Conservation (phyloP, 2,113 vertebrate species). For the Suricata suricatta region DNA sequence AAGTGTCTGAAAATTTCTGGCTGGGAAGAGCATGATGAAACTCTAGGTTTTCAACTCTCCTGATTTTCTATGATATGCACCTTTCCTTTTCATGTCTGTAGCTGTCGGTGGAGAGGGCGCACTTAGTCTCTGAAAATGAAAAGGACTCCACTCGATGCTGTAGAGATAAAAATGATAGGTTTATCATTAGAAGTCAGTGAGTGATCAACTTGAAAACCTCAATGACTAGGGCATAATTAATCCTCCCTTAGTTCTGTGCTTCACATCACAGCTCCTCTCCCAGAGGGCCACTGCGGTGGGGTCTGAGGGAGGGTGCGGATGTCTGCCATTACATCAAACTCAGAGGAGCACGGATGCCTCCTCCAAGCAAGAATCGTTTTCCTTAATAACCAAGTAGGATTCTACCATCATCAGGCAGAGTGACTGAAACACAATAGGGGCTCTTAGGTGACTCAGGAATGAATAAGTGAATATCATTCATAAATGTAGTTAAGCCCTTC, state of each 20-base stretch:
- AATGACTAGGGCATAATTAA: not conserved
- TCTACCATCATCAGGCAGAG: not conserved
- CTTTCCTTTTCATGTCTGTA: not conserved
- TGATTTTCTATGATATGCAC: not conserved
- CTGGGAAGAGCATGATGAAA: slow-evolving; percentile 44
- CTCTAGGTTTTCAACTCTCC: not conserved
- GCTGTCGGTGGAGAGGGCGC: not conserved
- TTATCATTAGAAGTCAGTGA: slow-evolving; percentile 12
- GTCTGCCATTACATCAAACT: not conserved
- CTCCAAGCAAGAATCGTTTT: not conserved
- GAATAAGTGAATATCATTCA: slow-evolving; percentile 14
- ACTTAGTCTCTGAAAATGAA: not conserved
- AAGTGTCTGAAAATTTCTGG: slow-evolving; percentile 56
- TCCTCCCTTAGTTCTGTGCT: not conserved
- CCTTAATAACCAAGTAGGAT: not conserved
- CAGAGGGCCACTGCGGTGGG: not conserved
- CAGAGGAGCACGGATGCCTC: not conserved
- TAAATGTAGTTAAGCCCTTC: slow-evolving; percentile 37
- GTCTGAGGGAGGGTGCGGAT: not conserved
- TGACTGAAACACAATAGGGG: slow-evolving; percentile 24
- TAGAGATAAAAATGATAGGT: slow-evolving; percentile 8
- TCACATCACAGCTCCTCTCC: not conserved
- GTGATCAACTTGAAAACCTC: not conserved
- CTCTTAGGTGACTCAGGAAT: slow-evolving; percentile 37
- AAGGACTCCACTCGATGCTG: not conserved